phyloP scores from a whole-genome alignment of 2,888 invertebrate genomes.

The Epinotia nisella region DNA sequence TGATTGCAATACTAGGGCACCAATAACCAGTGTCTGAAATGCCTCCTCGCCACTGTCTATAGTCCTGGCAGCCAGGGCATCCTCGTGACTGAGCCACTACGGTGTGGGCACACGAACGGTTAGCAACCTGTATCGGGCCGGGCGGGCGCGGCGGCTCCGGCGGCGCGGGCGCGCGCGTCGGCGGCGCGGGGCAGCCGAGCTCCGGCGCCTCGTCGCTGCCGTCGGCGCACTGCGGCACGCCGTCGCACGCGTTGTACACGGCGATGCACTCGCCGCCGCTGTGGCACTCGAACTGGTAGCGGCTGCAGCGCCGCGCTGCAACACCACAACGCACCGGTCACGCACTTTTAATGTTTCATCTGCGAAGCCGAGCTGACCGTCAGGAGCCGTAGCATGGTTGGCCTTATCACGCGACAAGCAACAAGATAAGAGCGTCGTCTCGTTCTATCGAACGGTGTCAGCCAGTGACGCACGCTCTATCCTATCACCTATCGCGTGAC shows the following conservation, averaged over 20 bases:
- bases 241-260: conserved; percentile 97
- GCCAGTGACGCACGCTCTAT: no score
- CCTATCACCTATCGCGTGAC: no score
- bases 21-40: no score
- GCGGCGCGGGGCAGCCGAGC: conserved; percentile 87
- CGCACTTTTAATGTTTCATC: no score
- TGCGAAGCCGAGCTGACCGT: no score
- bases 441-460: no score
- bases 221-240: conserved; percentile 95
- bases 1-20: no score
- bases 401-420: no score
- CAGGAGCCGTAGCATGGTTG: no score
- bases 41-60: no score
- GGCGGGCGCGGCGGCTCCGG: conserved; percentile 27
- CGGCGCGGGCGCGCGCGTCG: conserved; percentile 48
- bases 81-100: not conserved
- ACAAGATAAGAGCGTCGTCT: no score
- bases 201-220: conserved; percentile 96
- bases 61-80: no score
- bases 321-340: not conserved
- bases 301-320: conserved; percentile 87
- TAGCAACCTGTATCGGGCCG: conserved; percentile 9
- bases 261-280: conserved; percentile 96
- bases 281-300: conserved; percentile 95
- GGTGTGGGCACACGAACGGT: not conserved